Evolutionary conservation across 2,113 vertebrate species (phyloP), one percentile per base, ranked within the genome.

Genomic region (Monopterus albus): DNA sequence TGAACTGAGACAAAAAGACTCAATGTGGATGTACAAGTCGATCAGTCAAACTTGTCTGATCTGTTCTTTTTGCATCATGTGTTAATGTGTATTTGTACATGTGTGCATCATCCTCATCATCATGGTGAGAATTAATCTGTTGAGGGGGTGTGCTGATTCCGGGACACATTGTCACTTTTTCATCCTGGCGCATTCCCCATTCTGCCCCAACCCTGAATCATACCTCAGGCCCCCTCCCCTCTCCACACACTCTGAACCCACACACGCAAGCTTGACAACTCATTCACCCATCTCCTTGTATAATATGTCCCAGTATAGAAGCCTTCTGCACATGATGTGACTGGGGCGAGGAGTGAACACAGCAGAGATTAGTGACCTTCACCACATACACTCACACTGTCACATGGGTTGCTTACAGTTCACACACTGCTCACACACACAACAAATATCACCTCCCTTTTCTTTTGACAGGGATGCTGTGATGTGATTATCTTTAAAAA

Each of bases 91-190:
- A 10, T 14, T 33, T 47, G 18, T 46, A 52, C 20, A 58, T 45
- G 45, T 75, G 38, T 53, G 66, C 45, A 74, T 77, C 67, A 61
- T 69, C 29, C 31, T 50, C 65, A 53, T 55, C 69, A 56, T 64
- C 28, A 42, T 57, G 51, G 58, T 52, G 65, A 55, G 53, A 79
- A 68, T 62, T 59, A 75, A 76, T 89, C 86, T 91, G 91, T 84
- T 91, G 86, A 87, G 89, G 85, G 86, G 89, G 91, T 73, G 88
- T 81, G 57, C 46, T 77, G 63, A 79, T 75, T 81, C 75, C 4
- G 46, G 84, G 72, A 87, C 79, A 83, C 60, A 70, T 85, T 20
- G 59, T 69, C 80, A 83, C 79, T 78, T 73, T 83, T 78, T 82
- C 59, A 26, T 71, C 47, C 72, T 82, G 78, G 50, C 70, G 14